These are phyloP conservation scores for Erebia palarica DNA, from an alignment of 2,888 invertebrate genomes.

Conservation along the genomic window DNA sequence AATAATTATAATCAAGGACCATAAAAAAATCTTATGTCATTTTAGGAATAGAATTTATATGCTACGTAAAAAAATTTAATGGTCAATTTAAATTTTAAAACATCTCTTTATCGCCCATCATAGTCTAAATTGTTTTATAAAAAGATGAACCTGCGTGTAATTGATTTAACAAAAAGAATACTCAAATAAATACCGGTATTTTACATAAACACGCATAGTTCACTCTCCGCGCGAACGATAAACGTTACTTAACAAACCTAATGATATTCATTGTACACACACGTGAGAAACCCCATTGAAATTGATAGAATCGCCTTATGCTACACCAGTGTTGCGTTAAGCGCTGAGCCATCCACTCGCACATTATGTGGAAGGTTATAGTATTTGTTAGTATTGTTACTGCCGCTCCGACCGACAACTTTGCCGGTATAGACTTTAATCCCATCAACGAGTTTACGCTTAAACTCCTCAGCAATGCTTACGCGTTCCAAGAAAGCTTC, in stretches of 20 bases:
- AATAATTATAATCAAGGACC: neutral
- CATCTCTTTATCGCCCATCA: conserved; percentile 6
- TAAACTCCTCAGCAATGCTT: conserved; percentile 65
- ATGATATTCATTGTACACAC: conserved; percentile 61
- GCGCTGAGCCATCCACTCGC: conserved; percentile 50
- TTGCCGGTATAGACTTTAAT: conserved; percentile 50
- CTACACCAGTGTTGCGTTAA: conserved; percentile 52
- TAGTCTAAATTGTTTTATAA: conserved; percentile 25
- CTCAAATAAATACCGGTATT: conserved; percentile 42
- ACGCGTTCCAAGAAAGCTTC: conserved; percentile 66
- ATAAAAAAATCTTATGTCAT: neutral
- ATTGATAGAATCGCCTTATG: conserved; percentile 54
- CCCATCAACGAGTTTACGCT: conserved; percentile 67
- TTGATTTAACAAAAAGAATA: conserved; percentile 40
- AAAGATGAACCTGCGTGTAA: conserved; percentile 38
- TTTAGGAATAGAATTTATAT: neutral
- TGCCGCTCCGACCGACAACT: conserved; percentile 55
- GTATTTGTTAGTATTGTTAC: conserved; percentile 52
- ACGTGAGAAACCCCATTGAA: conserved; percentile 63
- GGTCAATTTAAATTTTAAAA: conserved; percentile 15
- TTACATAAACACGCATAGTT: conserved; percentile 40
- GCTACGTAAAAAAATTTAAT: conserved; percentile 13
- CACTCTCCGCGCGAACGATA: conserved; percentile 40
- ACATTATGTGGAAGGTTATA: conserved; percentile 59
- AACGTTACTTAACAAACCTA: conserved; percentile 59